phyloP scores from a whole-genome alignment of 2,113 vertebrate genomes.

The Aptenodytes forsteri region DNA sequence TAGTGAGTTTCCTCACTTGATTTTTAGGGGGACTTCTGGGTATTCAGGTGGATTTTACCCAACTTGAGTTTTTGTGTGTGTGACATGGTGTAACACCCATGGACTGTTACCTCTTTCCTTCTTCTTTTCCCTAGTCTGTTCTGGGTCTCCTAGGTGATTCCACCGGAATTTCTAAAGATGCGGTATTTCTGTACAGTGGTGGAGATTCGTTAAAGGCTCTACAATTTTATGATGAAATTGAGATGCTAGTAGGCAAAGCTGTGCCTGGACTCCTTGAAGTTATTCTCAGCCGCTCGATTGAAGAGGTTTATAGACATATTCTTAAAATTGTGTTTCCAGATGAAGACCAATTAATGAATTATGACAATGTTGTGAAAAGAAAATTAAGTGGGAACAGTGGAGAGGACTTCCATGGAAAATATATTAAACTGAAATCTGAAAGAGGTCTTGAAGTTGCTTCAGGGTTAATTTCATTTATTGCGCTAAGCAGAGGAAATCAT shows the following conservation, averaged over 20 bases:
- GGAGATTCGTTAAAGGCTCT: slow-evolving; percentile 92
- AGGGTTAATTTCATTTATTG: slow-evolving; percentile 29
- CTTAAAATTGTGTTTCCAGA: slow-evolving; percentile 32
- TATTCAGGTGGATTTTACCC: neutral
- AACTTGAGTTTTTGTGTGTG: neutral
- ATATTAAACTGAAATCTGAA: slow-evolving; percentile 14
- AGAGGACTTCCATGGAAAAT: slow-evolving; percentile 18
- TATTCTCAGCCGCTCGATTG: slow-evolving; percentile 81
- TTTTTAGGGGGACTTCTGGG: neutral
- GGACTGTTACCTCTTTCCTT: neutral
- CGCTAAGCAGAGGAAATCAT: slow-evolving; percentile 71
- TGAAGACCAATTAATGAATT: neutral
- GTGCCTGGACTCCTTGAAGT: slow-evolving; percentile 85
- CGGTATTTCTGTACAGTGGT: slow-evolving; percentile 85
- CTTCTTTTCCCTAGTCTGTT: slow-evolving; percentile 74
- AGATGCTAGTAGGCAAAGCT: slow-evolving; percentile 69
- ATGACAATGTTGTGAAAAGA: slow-evolving; percentile 48
- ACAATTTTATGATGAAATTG: slow-evolving; percentile 80
- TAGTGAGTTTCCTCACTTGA: neutral
- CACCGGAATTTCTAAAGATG: slow-evolving; percentile 68
- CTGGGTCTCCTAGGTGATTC: slow-evolving; percentile 76
- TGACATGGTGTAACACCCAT: neutral
- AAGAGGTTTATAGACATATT: slow-evolving; percentile 79
- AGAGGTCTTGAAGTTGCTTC: neutral
- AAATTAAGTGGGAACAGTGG: neutral